Evolutionary conservation across 2,797 vertebrate species (phyloP).

Genomic region (Chelonia mydas): DNA sequence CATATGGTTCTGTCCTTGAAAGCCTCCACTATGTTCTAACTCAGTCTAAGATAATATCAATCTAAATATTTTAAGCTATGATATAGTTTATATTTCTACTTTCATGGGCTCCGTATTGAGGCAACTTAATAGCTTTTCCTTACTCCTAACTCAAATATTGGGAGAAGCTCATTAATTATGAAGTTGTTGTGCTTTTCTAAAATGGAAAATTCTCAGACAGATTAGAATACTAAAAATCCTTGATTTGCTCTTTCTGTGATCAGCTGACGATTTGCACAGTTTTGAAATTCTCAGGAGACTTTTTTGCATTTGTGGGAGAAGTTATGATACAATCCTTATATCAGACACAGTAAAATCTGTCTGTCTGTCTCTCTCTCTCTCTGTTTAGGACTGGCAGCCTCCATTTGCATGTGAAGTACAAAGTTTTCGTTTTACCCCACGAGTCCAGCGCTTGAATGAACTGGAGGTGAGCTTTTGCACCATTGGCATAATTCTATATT

Average conservation of each 20-base stretch:
- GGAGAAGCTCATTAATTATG: not conserved
- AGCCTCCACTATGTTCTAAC: not conserved
- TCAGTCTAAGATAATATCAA: not conserved
- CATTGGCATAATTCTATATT: not conserved
- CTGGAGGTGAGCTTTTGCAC: slow-evolving; percentile 88
- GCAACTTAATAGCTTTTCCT: not conserved
- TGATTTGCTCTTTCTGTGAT: not conserved
- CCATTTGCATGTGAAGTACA: slow-evolving; percentile 98
- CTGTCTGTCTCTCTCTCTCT: slow-evolving; percentile 38
- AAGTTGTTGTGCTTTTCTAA: not conserved
- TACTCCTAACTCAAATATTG: not conserved
- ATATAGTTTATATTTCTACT: not conserved
- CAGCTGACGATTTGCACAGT: not conserved
- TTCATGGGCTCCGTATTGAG: not conserved
- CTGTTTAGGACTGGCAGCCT: slow-evolving; percentile 95
- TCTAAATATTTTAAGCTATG: not conserved
- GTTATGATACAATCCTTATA: not conserved
- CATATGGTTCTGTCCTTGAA: not conserved
- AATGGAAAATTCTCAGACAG: not conserved
- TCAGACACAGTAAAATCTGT: slow-evolving; percentile 10
- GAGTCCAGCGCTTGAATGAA: slow-evolving; percentile 96
- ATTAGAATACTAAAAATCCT: not conserved
- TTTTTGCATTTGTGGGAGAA: not conserved
- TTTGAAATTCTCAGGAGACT: not conserved
- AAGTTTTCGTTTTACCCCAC: slow-evolving; percentile 95